phyloP scores from a whole-genome alignment of 2,888 invertebrate genomes.

The Oscheius myriophilus region DNA sequence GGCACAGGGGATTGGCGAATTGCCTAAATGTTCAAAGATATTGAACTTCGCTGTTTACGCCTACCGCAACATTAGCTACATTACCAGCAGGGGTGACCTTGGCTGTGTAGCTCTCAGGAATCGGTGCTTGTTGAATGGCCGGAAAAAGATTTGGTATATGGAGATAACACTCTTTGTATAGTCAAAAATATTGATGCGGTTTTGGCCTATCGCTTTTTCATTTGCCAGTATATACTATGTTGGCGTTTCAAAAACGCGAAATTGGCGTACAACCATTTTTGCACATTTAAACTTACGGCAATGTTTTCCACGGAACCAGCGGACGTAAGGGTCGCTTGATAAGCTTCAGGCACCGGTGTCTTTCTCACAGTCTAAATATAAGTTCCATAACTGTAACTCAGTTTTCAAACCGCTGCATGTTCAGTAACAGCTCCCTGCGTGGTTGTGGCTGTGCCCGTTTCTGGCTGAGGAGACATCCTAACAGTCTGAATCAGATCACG shows the following conservation, averaged over 20 bases:
- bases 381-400: neutral
- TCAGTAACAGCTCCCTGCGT: slow-evolving; percentile 42
- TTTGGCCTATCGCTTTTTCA: no score
- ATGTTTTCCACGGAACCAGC: slow-evolving; percentile 51
- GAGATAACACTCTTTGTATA: no score
- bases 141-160: no score
- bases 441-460: slow-evolving; percentile 38
- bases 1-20: slow-evolving; percentile 47
- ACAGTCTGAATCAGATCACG: slow-evolving; percentile 29
- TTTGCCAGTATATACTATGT: no score
- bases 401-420: slow-evolving; percentile 36
- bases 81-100: slow-evolving; percentile 35
- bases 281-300: slow-evolving; percentile 32
- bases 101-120: slow-evolving; percentile 40
- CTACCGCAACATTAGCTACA: slow-evolving; percentile 34
- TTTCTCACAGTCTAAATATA: slow-evolving; percentile 35
- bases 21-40: neutral
- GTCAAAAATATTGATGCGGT: no score
- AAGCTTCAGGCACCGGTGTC: slow-evolving; percentile 43
- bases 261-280: no score
- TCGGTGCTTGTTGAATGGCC: slow-evolving; percentile 36
- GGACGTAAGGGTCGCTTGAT: slow-evolving; percentile 41
- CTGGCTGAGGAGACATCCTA: slow-evolving; percentile 49
- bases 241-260: no score
- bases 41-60: neutral